These are phyloP conservation scores for Sericinus montela DNA, from an alignment of 2,888 invertebrate species.

Conservation along the genomic window DNA sequence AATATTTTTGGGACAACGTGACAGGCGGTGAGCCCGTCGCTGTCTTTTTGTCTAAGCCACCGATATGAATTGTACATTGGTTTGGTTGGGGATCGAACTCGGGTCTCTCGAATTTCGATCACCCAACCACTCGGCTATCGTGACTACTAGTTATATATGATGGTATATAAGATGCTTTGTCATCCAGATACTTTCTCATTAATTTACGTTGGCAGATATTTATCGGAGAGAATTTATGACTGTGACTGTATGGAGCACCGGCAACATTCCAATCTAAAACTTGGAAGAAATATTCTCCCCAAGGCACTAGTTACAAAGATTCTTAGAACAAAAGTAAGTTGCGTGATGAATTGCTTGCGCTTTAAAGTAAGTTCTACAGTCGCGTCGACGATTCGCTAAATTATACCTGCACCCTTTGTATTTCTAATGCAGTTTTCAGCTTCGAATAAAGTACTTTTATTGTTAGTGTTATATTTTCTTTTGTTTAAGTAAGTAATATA, in stretches of 20 bases:
- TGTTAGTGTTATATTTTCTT: too few species aligned
- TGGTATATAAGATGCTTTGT: too few species aligned
- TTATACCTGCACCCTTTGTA: slow-evolving; percentile 13
- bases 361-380: slow-evolving; percentile 9
- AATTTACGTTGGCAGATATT: slow-evolving; percentile 14
- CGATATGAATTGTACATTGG: too few species aligned
- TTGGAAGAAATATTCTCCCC: slow-evolving; percentile 18
- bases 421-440: slow-evolving; percentile 4
- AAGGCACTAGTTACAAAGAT: slow-evolving; percentile 17
- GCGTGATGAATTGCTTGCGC: slow-evolving; percentile 17
- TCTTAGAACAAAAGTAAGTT: slow-evolving; percentile 20
- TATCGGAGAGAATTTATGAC: slow-evolving; percentile 15
- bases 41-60: too few species aligned
- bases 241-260: slow-evolving; percentile 7
- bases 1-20: too few species aligned
- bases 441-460: neutral
- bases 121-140: too few species aligned
- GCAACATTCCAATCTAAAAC: slow-evolving; percentile 17
- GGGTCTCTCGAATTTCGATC: too few species aligned
- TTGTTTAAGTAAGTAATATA: too few species aligned
- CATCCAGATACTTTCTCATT: too few species aligned
- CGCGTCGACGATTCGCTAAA: slow-evolving; percentile 13
- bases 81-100: too few species aligned
- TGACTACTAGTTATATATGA: too few species aligned
- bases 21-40: too few species aligned